Evolutionary conservation across 2,888 invertebrate species (phyloP).

Genomic region (Drosophila lutescens): DNA sequence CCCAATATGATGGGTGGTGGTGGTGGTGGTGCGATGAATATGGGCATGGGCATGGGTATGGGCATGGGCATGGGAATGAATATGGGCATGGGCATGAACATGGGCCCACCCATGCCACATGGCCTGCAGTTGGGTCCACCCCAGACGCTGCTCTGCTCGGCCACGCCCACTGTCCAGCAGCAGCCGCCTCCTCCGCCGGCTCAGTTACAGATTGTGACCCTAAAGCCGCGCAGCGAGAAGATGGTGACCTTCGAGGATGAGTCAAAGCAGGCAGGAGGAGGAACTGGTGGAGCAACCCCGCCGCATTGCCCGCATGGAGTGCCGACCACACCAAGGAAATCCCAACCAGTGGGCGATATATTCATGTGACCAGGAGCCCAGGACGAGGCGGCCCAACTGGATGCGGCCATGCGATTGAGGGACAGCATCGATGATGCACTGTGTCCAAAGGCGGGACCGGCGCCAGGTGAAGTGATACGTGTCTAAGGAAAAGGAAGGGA

Average conservation of each 20-base stretch:
- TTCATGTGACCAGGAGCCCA: conserved; percentile 88
- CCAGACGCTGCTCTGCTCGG: conserved; percentile 79
- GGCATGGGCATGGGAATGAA: conserved; percentile 35
- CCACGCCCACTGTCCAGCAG: conserved; percentile 59
- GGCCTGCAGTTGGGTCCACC: conserved; percentile 80
- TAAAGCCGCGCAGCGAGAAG: conserved; percentile 88
- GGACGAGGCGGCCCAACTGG: conserved; percentile 64
- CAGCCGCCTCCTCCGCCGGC: conserved; percentile 78
- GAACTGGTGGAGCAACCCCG: background rate
- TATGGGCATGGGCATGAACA: conserved; percentile 28
- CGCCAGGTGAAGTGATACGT: conserved; percentile 84
- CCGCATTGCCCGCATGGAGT: conserved; percentile 83
- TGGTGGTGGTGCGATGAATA: conserved; percentile 54
- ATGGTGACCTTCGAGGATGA: conserved; percentile 94
- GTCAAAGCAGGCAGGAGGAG: conserved; percentile 68
- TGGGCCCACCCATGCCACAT: conserved; percentile 69
- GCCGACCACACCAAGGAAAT: conserved; percentile 84
- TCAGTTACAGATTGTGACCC: conserved; percentile 83
- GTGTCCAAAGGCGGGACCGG: conserved; percentile 73
- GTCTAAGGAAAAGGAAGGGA: conserved; percentile 67
- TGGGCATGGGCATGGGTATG: conserved; percentile 84
- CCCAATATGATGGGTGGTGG: conserved; percentile 68
- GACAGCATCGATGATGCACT: conserved; percentile 77
- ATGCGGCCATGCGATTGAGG: conserved; percentile 64
- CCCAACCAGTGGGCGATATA: conserved; percentile 86